Percentiles rank a stretch among this genome's conserved stretches.
Conservation (phyloP, 2,797 vertebrate species). For the Cryptoblepharus egeriae region DNA sequence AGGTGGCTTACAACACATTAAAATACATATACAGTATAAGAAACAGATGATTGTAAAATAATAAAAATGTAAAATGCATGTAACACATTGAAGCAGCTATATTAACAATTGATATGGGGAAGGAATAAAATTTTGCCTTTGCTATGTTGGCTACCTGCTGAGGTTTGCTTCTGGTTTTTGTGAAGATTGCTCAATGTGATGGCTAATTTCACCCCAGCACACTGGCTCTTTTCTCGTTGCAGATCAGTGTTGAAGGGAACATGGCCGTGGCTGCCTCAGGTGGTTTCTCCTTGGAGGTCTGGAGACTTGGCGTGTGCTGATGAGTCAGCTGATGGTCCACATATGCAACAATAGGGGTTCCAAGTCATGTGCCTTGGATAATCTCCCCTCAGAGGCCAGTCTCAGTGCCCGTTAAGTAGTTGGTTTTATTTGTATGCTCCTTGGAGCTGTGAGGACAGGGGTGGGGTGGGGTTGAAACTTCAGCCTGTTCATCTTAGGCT, state of each 20-base stretch:
- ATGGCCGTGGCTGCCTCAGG: constrained; percentile 87
- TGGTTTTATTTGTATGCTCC: constrained; percentile 8
- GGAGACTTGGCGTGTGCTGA: constrained; percentile 79
- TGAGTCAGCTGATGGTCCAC: not conserved
- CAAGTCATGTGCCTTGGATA: not conserved
- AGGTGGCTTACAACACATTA: too few species aligned
- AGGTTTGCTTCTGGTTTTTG: not conserved
- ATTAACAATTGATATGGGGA: not conserved
- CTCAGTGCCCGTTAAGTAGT: not conserved
- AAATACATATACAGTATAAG: too few species aligned
- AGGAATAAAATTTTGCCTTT: not conserved
- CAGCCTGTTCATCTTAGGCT: not conserved
- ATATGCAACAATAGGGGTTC: not conserved
- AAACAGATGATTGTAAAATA: too few species aligned
- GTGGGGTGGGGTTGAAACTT: not conserved
- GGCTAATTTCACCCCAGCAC: not conserved
- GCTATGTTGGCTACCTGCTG: not conserved
- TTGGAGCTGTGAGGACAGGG: not conserved
- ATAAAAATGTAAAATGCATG: too few species aligned
- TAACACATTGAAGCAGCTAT: too few species aligned
- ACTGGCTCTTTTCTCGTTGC: constrained; percentile 16
- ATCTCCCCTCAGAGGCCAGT: not conserved
- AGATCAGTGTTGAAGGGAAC: constrained; percentile 88
- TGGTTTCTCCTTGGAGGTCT: constrained; percentile 84
- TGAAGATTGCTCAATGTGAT: not conserved